A percentile compares a stretch with the other conserved stretches of the same genome.
Evolutionary conservation across 2,888 invertebrate species (phyloP).

Genomic region (Sinotaia quadrata): DNA sequence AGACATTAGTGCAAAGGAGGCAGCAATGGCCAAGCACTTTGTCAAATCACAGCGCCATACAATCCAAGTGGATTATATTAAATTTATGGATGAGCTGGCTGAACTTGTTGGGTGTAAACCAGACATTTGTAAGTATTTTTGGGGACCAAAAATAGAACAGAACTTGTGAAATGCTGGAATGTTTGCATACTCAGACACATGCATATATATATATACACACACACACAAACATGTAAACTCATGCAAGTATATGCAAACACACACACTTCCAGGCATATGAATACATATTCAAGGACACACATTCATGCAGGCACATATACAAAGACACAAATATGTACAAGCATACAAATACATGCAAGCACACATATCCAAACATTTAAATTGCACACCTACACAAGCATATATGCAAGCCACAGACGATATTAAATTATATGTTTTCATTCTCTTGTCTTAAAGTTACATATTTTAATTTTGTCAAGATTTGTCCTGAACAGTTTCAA

Average conservation of each 20-base stretch:
- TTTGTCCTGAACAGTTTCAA: no score
- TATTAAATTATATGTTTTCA: no score
- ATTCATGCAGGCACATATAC: conserved; percentile 62
- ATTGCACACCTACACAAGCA: conserved; percentile 70
- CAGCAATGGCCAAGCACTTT: conserved; percentile 56
- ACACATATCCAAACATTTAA: conserved; percentile 71
- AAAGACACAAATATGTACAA: conserved; percentile 40
- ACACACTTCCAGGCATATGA: conserved; percentile 77
- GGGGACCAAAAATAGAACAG: no score
- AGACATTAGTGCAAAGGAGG: conserved; percentile 63
- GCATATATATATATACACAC: conserved; percentile 46
- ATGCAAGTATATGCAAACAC: conserved; percentile 37
- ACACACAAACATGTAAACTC: conserved; percentile 56
- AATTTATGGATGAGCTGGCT: conserved; percentile 73
- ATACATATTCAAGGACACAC: conserved; percentile 56
- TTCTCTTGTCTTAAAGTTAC: no score
- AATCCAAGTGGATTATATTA: conserved; percentile 70
- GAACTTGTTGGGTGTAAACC: conserved; percentile 71
- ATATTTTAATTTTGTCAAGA: no score
- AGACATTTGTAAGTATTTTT: conserved; percentile 63
- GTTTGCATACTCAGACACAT: conserved; percentile 48
- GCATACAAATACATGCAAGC: conserved; percentile 75
- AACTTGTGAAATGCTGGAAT: conserved; percentile 17
- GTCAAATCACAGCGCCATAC: conserved; percentile 68
- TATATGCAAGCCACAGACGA: conserved; percentile 36